Evolutionary conservation across 1,140 invertebrate genomes (phyloP), one percentile per base, ranked within the genome.

Genomic region (Hermetia illucens): DNA sequence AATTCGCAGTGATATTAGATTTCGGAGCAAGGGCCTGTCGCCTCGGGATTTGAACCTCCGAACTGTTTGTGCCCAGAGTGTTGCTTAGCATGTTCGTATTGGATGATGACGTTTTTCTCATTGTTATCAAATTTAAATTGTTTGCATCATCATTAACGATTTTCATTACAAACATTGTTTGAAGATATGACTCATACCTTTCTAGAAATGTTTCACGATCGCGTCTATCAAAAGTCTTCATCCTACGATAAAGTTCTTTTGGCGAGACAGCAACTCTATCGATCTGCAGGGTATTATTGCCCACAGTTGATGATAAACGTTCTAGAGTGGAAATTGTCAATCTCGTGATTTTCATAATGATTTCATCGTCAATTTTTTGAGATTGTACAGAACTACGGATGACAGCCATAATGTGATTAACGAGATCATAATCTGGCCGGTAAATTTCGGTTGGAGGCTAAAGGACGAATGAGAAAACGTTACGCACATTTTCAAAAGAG

Each of bases 1-100:
- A n/a, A n/a, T n/a, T n/a, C n/a, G n/a, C n/a, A n/a, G n/a, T n/a
- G 19, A 34, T 34, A 16, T 34, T 34, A 17, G 32, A 34, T 18
- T 34, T 34, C 12, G 15, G 18, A 34, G n/a, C 32, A 12, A 17
- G 32, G 19, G 32, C 32, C 16, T 34, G 12, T 34, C 12, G 12
- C 9, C 17, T 13, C 12, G 19, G 12, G 19, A 17, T 15, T 17
- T 34, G 32, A 34, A 34, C 17, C 16, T 34, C 32, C 32, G 12
- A 12, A 10, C 18, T 10, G 32, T 17, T 12, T 17, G 12, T 12
- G 32, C 13, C 8, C 24, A 27, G 24, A 34, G 32, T 36, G 34
- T 24, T 22, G 21, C 21, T 37, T n/a, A n/a, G 24, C 24, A 25
- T 8, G 24, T 25, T 25, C 24, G 6, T n/a, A 25, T 25, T 25